These are phyloP conservation scores for Hydropsyche betteni DNA, from an alignment of 2,888 invertebrate genomes.

Conservation along the genomic window DNA sequence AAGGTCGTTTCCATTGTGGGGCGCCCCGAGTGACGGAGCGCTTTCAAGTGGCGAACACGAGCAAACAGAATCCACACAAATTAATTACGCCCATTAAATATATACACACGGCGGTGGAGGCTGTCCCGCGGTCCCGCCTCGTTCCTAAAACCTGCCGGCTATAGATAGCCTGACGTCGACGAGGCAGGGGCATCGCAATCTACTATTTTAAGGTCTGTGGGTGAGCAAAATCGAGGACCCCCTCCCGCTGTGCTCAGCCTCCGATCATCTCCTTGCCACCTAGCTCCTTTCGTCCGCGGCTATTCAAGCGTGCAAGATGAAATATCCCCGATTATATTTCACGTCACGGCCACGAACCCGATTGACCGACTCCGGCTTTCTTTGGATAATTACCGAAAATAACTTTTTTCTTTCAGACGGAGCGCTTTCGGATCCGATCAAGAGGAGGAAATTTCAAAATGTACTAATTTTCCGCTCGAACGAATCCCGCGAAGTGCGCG, in stretches of 20 bases:
- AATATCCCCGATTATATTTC: conserved; percentile 31
- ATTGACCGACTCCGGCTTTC: conserved; percentile 19
- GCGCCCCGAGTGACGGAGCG: conserved; percentile 15
- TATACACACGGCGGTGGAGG: conserved; percentile 35
- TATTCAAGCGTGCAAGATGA: conserved; percentile 26
- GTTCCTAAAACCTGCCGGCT: neutral
- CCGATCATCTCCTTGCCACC: neutral
- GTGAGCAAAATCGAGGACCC: neutral
- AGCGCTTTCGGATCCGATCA: no score
- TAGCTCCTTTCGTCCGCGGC: neutral
- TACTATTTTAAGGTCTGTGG: conserved; percentile 20
- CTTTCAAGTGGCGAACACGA: conserved; percentile 35
- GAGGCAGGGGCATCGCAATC: conserved; percentile 12
- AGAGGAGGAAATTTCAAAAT: no score
- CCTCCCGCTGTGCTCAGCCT: neutral
- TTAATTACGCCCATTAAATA: conserved; percentile 48
- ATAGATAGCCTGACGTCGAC: conserved; percentile 21
- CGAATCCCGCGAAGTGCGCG: no score
- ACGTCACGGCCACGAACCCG: conserved; percentile 23
- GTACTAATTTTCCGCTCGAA: no score
- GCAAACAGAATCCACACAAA: conserved; percentile 46
- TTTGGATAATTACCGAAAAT: conserved; percentile 29
- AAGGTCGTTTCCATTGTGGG: conserved; percentile 3
- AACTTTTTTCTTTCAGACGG: neutral
- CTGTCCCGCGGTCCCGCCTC: neutral